A percentile compares a stretch with the other conserved stretches of the same genome.
phyloP scores from a whole-genome alignment of 2,888 invertebrate species.

The Coelopa pilipes region DNA sequence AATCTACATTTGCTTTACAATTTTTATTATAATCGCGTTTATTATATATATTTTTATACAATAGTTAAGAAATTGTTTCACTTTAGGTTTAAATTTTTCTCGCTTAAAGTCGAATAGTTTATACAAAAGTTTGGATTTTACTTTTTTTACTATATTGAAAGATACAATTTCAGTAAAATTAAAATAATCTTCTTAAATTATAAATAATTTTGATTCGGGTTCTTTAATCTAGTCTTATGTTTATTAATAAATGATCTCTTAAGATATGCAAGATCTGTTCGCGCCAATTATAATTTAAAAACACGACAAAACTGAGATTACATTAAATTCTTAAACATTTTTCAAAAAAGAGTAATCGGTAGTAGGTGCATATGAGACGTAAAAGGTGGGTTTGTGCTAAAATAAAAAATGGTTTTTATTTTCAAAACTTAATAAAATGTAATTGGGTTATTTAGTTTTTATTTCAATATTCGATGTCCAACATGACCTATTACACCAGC shows the following conservation, averaged over 20 bases:
- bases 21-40: slow-evolving; percentile 6
- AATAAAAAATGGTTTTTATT: no score
- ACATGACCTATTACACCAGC: no score
- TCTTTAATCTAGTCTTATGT: slow-evolving; percentile 20
- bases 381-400: no score
- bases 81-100: background rate
- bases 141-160: slow-evolving; percentile 11
- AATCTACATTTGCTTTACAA: slow-evolving; percentile 28
- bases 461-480: no score
- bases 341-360: no score
- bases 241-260: background rate
- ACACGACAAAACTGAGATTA: background rate
- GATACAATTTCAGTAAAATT: slow-evolving; percentile 5
- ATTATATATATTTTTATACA: slow-evolving; percentile 4
- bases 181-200: slow-evolving; percentile 7
- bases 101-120: background rate
- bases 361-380: background rate
- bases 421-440: no score
- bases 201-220: slow-evolving; percentile 25
- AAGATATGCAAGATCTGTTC: background rate
- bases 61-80: slow-evolving; percentile 8
- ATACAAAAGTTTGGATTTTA: background rate
- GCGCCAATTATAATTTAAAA: background rate
- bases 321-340: background rate
- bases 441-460: no score